A percentile compares a stretch with the other conserved stretches of the same genome.
These are phyloP conservation scores for Trypoxylus dichotomus DNA, from an alignment of 1,140 invertebrate genomes.

Conservation along the genomic window DNA sequence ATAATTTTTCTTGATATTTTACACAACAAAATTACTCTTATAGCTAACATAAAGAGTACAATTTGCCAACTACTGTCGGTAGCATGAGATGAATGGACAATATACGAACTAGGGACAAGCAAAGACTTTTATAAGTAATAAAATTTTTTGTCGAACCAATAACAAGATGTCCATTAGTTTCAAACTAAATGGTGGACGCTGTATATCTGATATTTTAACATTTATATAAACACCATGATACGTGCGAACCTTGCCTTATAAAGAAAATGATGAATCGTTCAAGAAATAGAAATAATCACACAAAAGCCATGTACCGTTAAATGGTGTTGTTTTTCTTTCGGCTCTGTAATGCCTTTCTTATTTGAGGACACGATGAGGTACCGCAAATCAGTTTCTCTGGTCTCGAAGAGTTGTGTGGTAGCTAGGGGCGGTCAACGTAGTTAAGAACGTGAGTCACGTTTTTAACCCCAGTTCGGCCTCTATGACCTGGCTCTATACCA, in stretches of 20 bases:
- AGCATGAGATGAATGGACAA: too few species aligned
- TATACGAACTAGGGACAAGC: too few species aligned
- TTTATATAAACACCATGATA: too few species aligned
- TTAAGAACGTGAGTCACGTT: conserved; percentile 5
- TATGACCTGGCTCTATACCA: background rate
- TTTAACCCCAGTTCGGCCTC: background rate
- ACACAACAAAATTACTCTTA: too few species aligned
- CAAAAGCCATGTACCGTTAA: background rate
- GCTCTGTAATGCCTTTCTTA: background rate
- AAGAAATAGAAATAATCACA: background rate
- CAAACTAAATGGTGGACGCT: too few species aligned
- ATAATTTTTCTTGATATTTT: too few species aligned
- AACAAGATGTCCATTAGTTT: too few species aligned
- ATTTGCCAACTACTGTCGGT: too few species aligned
- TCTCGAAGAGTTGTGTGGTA: background rate
- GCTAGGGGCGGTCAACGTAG: conserved; percentile 4
- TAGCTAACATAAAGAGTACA: too few species aligned
- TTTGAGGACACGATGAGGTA: background rate
- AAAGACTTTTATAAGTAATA: too few species aligned
- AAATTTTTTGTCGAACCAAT: too few species aligned
- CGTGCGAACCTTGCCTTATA: background rate
- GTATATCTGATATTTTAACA: too few species aligned
- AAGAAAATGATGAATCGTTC: background rate
- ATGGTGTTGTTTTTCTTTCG: background rate
- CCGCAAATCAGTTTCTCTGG: conserved; percentile 9